Conservation (phyloP, 2,888 invertebrate species). For the Lomographa bimaculata region DNA sequence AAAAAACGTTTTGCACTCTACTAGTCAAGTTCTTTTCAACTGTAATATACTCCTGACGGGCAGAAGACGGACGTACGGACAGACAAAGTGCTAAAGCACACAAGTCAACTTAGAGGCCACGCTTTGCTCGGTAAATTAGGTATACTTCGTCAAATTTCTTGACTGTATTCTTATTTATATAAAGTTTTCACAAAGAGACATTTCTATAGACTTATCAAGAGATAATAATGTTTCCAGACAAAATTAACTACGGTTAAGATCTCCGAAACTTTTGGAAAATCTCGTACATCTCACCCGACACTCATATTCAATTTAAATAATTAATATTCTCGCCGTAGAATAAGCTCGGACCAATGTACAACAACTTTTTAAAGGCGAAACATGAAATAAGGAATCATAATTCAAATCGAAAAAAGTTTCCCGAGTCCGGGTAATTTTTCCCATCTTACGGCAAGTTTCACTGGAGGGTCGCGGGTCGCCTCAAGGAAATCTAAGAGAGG, state of each 20-base stretch:
- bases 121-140: too few species aligned
- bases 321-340: constrained; percentile 69
- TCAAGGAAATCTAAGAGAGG: constrained; percentile 77
- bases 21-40: too few species aligned
- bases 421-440: constrained; percentile 77
- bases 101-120: too few species aligned
- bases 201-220: constrained; percentile 2
- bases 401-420: constrained; percentile 83
- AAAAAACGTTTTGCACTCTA: too few species aligned
- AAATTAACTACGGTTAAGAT: too few species aligned
- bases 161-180: too few species aligned
- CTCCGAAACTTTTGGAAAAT: constrained; percentile 8
- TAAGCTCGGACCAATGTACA: constrained; percentile 65
- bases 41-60: too few species aligned
- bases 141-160: too few species aligned
- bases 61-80: too few species aligned
- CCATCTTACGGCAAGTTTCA: constrained; percentile 79
- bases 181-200: constrained; percentile 1
- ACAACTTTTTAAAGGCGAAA: constrained; percentile 71
- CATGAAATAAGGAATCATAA: constrained; percentile 83
- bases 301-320: constrained; percentile 46
- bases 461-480: constrained; percentile 72
- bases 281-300: constrained; percentile 24
- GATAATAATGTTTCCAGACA: too few species aligned
- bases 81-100: too few species aligned